Evolutionary conservation across 2,113 vertebrate species (phyloP).

Genomic region (Salvelinus namaycush): DNA sequence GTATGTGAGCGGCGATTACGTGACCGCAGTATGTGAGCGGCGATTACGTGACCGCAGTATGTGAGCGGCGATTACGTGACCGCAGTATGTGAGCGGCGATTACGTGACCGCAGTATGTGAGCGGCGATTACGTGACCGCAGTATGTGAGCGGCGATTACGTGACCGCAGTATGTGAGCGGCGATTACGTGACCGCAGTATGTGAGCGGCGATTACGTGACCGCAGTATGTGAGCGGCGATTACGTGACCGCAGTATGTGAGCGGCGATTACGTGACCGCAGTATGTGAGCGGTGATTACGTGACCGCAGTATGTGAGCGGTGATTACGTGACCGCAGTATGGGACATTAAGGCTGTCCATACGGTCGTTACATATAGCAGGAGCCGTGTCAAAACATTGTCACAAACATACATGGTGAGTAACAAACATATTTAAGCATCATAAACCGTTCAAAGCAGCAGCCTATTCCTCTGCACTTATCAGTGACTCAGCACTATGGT

Average conservation of each 20-base stretch:
- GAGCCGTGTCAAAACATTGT: neutral
- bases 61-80: slow-evolving; percentile 11
- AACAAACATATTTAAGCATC: too few relatives aligned
- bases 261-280: slow-evolving; percentile 20
- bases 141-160: slow-evolving; percentile 10
- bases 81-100: neutral
- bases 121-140: slow-evolving; percentile 14
- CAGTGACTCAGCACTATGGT: too few relatives aligned
- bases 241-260: neutral
- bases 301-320: neutral
- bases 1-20: slow-evolving; percentile 10
- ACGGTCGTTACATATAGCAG: neutral
- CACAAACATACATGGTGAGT: too few relatives aligned
- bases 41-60: slow-evolving; percentile 16
- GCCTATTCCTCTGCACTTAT: too few relatives aligned
- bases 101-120: too few relatives aligned
- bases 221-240: slow-evolving; percentile 12
- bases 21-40: neutral
- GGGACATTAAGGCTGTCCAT: neutral
- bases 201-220: slow-evolving; percentile 11
- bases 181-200: slow-evolving; percentile 16
- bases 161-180: neutral
- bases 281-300: too few relatives aligned
- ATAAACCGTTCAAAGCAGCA: too few relatives aligned
- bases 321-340: slow-evolving; percentile 18